Evolutionary conservation across 2,797 vertebrate species (phyloP), one percentile per base, ranked within the genome.

Genomic region (Rhabdophis nuchalis): DNA sequence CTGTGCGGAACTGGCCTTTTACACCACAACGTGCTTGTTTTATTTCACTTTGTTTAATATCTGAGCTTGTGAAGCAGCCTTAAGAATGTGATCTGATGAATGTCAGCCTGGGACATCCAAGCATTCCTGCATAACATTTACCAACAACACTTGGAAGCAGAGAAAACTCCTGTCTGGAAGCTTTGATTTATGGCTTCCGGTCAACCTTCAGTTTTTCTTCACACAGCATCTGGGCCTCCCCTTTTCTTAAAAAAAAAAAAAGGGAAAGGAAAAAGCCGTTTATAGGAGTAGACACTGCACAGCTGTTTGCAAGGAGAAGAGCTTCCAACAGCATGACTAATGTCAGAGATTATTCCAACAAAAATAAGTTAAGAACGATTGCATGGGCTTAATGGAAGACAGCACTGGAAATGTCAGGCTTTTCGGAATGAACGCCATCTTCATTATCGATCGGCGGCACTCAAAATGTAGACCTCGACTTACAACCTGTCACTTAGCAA

Each of bases 161-260:
- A 32, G 29, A 58, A 56, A 54, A 89, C 36, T 8, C 13, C 27
- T 68, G 46, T 89, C 60, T 29, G 56, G 72, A 93, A 23, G 16
- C 25, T 27, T 60, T 58, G 41, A 91, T 89, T 91, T 91, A 89
- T 72, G 60, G 57, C 60, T 86, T 91, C 90, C 90, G 61, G 23
- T 91, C 87, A 18, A 50, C 29, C 36, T 14, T 32, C 6, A 46
- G 27, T 56, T 57, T 88, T 86, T 86, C 60, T 89, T 72, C 50
- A 52, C 77, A 50, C 60, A 25, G 12, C 77, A 54, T 92, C 92
- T 52, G n/a, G 60, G 29, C 58, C 23, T 29, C 85, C 41, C 32
- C 14, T 46, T n/a, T 57, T 82, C 25, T 54, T 27, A 12, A 56
- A 61, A 54, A 52, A 32, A 50, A 82, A 13, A 53, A 87, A 60